Percentiles rank a stretch among this genome's conserved stretches.
Evolutionary conservation across 1,140 invertebrate species (phyloP).

Genomic region (Pseudomyrmex dendroicus): DNA sequence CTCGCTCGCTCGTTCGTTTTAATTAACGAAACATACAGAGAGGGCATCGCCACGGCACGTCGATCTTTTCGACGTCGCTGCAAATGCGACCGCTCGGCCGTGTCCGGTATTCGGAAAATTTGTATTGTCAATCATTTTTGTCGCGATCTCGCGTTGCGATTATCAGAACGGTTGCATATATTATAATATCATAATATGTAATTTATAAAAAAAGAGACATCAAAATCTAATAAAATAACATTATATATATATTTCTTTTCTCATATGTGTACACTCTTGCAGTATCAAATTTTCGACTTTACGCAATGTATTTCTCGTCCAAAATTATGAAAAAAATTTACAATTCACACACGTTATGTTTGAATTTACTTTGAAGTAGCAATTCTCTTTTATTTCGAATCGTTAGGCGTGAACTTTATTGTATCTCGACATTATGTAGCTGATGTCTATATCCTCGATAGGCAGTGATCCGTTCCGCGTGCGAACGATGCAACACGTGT

Average conservation of each 20-base stretch:
- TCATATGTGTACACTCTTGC: too few relatives aligned
- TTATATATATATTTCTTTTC: too few relatives aligned
- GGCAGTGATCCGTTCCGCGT: slow-evolving; percentile 59
- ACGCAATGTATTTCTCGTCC: too few relatives aligned
- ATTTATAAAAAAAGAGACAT: not conserved
- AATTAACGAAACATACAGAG: slow-evolving; percentile 84
- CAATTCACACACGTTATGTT: too few relatives aligned
- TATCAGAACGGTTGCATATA: slow-evolving; percentile 12
- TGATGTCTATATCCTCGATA: slow-evolving; percentile 79
- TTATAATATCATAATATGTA: not conserved
- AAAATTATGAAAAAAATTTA: too few relatives aligned
- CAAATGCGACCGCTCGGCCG: slow-evolving; percentile 58
- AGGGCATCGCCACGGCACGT: slow-evolving; percentile 74
- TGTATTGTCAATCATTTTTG: slow-evolving; percentile 60
- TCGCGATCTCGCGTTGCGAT: slow-evolving; percentile 29
- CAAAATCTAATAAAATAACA: too few relatives aligned
- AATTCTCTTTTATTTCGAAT: slow-evolving; percentile 3
- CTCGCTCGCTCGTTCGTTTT: slow-evolving; percentile 81
- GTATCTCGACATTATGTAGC: too few relatives aligned
- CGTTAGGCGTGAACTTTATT: not conserved
- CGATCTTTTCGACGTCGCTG: slow-evolving; percentile 69
- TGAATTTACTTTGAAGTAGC: not conserved
- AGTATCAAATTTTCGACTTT: too few relatives aligned
- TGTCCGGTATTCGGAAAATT: slow-evolving; percentile 64
- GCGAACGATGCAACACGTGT: slow-evolving; percentile 70